These are phyloP conservation scores for Liopterus haemorrhoidalis DNA, from an alignment of 2,888 invertebrate species.

Conservation along the genomic window DNA sequence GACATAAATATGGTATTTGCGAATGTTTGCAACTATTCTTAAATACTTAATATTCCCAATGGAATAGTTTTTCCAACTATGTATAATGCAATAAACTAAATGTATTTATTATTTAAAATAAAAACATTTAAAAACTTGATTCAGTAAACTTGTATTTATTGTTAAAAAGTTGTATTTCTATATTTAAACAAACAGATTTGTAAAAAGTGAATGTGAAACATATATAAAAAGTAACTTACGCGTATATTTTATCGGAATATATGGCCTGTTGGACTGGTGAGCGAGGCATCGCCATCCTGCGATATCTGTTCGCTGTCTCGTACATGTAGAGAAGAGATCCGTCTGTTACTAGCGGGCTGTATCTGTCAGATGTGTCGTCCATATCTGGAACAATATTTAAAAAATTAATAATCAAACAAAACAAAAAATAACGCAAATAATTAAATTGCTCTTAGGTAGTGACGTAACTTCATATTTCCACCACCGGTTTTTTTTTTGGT, in stretches of 20 bases:
- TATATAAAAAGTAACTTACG: constrained; percentile 7
- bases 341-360: constrained; percentile 23
- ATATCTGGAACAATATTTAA: constrained; percentile 15
- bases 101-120: too few species aligned
- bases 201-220: neutral
- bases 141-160: neutral
- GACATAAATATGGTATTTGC: too few species aligned
- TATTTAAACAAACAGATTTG: neutral
- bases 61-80: too few species aligned
- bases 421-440: neutral
- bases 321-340: constrained; percentile 39
- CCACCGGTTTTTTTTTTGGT: too few species aligned
- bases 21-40: too few species aligned
- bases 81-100: too few species aligned
- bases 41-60: too few species aligned
- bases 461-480: too few species aligned
- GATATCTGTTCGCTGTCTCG: constrained; percentile 37
- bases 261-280: constrained; percentile 7
- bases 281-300: constrained; percentile 38
- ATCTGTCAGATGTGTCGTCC: constrained; percentile 16
- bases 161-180: neutral
- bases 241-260: constrained; percentile 11
- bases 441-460: too few species aligned
- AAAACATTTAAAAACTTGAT: constrained; percentile 5
- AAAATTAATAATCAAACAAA: constrained; percentile 8